Base-by-base conservation (phyloP, 2,113 vertebrate species). In the Eurypyga helias region DNA sequence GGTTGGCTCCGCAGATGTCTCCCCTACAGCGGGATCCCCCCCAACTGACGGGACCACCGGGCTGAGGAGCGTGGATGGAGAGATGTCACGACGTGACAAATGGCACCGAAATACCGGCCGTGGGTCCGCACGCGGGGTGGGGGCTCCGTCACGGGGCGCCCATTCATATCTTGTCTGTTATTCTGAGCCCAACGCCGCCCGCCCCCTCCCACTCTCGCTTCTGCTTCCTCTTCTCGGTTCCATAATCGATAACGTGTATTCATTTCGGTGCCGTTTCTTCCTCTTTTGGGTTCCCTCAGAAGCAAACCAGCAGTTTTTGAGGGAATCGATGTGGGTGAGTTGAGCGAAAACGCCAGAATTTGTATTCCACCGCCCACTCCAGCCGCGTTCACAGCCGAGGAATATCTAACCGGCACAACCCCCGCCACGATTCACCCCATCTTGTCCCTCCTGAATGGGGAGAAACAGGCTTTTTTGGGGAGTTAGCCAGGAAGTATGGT, bases 101-200 rank as follows among this genome's bases (percentile, higher is more conserved):
- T 10, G 23, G 20, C 41, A 8, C 52, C 6, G 0, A 43, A 48
- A 49, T 1, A n/a, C 5, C 7, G 1, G 28, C 51, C 2, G 1
- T 11, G 4, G 11, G 10, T 55, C 34, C 29, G 21, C 29, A 28
- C 10, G 2, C 4, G 3, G 11, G 33, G 26, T 5, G 9, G 28
- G 28, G 55, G 48, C 14, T 71, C 24, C 12, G 4, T 62, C 75
- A n/a, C 19, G 10, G 33, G 45, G 24, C 6, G 13, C 13, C 29
- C 43, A n/a, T 19, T 60, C 75, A 38, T 72, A 19, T 34, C n/a
- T 29, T 20, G 1, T 9, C 57, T 29, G 28, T 46, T 70, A 28
- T 70, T 87, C 65, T 54, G 65, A 62, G 75, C 55, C 45, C 11
- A 9, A 1, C n/a, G 1, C 12, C 14, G 1, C 21, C 19, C 2